These are phyloP conservation scores for Tupiocoris notatus DNA, from an alignment of 2,888 invertebrate species.

Conservation along the genomic window DNA sequence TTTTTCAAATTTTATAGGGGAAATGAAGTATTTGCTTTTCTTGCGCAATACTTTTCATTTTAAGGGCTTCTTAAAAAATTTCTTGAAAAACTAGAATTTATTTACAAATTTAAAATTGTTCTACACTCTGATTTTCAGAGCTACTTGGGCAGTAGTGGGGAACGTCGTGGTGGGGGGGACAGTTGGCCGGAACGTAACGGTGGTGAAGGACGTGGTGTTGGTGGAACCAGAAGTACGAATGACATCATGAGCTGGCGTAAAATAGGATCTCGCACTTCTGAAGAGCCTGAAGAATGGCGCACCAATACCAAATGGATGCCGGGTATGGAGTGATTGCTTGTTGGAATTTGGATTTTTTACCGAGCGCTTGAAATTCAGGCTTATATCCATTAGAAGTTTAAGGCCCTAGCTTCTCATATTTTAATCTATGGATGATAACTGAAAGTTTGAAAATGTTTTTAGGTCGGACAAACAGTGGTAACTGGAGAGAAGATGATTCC, in stretches of 20 bases:
- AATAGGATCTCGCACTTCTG: constrained; percentile 55
- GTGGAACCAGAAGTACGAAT: constrained; percentile 53
- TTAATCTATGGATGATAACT: not conserved
- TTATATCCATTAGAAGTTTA: constrained; percentile 5
- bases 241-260: constrained; percentile 58
- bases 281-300: constrained; percentile 56
- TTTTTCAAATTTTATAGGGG: too few relatives aligned
- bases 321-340: too few relatives aligned
- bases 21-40: too few relatives aligned
- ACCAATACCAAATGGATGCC: constrained; percentile 42
- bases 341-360: not conserved
- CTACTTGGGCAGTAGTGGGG: constrained; percentile 28
- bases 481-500: constrained; percentile 51
- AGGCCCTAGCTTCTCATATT: not conserved
- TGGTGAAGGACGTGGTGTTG: constrained; percentile 58
- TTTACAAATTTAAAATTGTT: not conserved
- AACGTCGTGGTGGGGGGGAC: constrained; percentile 34
- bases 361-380: not conserved
- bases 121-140: constrained; percentile 29
- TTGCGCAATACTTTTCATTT: too few relatives aligned
- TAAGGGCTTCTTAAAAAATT: not conserved
- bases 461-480: constrained; percentile 39
- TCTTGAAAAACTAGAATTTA: not conserved
- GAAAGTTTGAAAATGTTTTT: too few relatives aligned
- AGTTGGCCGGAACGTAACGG: constrained; percentile 61